Conservation (phyloP, 2,113 vertebrate genomes). For the Lophochroa leadbeateri region DNA sequence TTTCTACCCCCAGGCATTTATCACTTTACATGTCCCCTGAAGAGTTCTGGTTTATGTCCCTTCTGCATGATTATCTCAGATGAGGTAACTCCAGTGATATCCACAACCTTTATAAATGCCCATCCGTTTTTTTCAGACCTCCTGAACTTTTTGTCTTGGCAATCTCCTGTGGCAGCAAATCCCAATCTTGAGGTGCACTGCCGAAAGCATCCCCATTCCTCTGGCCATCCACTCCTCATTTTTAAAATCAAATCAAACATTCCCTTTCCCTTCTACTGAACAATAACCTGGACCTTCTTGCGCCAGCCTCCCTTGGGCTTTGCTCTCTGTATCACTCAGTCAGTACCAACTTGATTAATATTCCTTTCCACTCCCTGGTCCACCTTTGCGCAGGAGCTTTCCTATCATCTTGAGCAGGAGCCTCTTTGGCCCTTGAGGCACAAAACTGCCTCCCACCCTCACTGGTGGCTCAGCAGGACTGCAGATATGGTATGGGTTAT, state of each 20-base stretch:
- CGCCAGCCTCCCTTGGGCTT: not conserved
- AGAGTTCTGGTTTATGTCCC: not conserved
- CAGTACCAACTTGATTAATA: not conserved
- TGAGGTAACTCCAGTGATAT: not conserved
- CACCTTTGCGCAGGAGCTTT: not conserved
- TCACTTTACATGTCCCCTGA: not conserved
- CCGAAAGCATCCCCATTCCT: not conserved
- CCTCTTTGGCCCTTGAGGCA: not conserved
- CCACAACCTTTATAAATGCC: not conserved
- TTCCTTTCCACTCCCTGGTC: not conserved
- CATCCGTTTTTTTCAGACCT: not conserved
- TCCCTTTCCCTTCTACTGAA: not conserved
- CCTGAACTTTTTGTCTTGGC: accelerated
- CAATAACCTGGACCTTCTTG: not conserved
- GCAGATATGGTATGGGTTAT: not conserved
- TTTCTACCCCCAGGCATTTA: not conserved
- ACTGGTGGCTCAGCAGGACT: not conserved
- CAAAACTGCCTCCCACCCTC: not conserved
- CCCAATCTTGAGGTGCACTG: not conserved
- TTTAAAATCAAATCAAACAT: not conserved
- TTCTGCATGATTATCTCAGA: conserved; percentile 18
- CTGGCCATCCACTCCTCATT: not conserved
- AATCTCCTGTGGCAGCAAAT: not conserved
- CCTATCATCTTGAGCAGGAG: not conserved
- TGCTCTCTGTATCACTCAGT: not conserved